These are phyloP conservation scores for Monodelphis domestica DNA, from an alignment of 2,797 vertebrate species.

Conservation along the genomic window DNA sequence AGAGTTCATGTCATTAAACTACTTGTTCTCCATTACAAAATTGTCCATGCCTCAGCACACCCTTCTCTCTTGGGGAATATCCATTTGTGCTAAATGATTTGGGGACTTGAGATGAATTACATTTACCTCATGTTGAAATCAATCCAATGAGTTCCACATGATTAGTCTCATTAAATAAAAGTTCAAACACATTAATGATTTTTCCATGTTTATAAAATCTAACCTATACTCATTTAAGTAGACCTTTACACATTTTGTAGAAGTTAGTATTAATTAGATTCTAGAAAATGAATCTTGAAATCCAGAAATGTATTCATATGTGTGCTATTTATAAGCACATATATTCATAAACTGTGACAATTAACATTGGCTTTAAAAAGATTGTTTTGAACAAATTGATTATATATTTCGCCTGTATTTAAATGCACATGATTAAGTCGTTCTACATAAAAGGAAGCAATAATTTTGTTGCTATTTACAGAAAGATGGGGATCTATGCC, in stretches of 20 bases:
- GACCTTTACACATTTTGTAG: conserved; percentile 14
- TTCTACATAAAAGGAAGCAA: background rate
- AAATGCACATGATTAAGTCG: background rate
- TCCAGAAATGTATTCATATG: background rate
- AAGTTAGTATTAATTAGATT: background rate
- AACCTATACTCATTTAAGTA: conserved; percentile 26
- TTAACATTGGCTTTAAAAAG: background rate
- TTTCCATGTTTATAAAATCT: background rate
- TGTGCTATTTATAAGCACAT: background rate
- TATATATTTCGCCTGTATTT: background rate
- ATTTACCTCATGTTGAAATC: conserved; percentile 61
- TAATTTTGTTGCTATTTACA: background rate
- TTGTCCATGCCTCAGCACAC: conserved; percentile 6
- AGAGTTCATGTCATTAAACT: conserved; percentile 70
- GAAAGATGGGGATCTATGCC: background rate
- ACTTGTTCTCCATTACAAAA: conserved; percentile 32
- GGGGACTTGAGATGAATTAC: conserved; percentile 60
- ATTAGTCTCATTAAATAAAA: conserved; percentile 56
- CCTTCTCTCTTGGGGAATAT: conserved; percentile 21
- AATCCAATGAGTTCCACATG: conserved; percentile 53
- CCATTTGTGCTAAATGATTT: conserved; percentile 45
- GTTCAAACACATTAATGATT: background rate
- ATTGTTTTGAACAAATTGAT: background rate
- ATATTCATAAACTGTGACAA: background rate
- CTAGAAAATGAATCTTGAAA: background rate